Evolutionary conservation across 1,140 invertebrate species (phyloP), one percentile per base, ranked within the genome.

Genomic region (Papilio machaon): DNA sequence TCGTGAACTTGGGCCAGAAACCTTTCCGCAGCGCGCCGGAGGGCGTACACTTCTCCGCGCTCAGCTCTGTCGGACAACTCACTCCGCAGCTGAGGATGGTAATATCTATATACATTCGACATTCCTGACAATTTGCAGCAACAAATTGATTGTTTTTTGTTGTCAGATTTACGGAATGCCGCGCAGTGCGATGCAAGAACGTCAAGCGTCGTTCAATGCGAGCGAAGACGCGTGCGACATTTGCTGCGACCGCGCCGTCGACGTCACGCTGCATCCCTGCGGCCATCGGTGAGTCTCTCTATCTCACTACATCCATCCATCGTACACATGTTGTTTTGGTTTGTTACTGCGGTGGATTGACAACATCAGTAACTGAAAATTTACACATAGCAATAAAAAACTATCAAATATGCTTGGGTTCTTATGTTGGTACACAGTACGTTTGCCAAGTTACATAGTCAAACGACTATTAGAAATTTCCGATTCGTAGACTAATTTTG

Each of bases 1-100:
- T 97, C 73, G 99, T 99, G 93, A 99, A 99, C 95, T 99, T 99
- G 95, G 98, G 98, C 77, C 95, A 96, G 76, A 95, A 96, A 84
- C 96, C 97, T 4, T 99, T 99, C 93, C 95, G 95, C 83, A 97
- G 96, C 95, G 97, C 98, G 75, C 98, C 98, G 0, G 94, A 91
- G 46, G 96, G 96, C 88, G 94, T 95, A 78, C 88, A 92, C 82
- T 97, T 96, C 95, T 94, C 95, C 85, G 96, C 95, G 80, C 99
- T 99, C 91, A 99, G 99, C 89, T 96, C 98, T 81, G 94, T 96
- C 87, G 97, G 97, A 49, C 91, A 91, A 30, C 95, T 99, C 43
- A 95, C 95, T 49, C 95, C 96, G 5, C 96, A 97, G 82, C 96
- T 98, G 87, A 97, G 97, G 90, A 96, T 96, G 85, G 95, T 97